Conservation (phyloP, 1,140 invertebrate genomes). For the Penaeus chinensis region DNA sequence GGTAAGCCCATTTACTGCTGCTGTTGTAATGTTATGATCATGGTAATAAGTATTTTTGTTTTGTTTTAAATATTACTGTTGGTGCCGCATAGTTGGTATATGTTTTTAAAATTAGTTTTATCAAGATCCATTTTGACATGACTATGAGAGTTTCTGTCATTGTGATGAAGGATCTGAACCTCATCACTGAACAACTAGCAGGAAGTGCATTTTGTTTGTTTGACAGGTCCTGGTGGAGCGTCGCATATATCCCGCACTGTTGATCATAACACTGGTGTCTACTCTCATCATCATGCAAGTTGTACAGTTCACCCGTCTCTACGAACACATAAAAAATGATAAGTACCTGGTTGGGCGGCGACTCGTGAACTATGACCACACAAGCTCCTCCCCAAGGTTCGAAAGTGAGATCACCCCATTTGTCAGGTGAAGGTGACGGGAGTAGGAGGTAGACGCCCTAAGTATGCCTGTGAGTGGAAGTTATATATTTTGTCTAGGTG, state of each 20-base stretch:
- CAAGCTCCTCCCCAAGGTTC: constrained; percentile 14
- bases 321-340: constrained; percentile 99
- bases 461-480: background rate
- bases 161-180: background rate
- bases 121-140: background rate
- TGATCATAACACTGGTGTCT: constrained; percentile 78
- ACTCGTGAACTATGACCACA: constrained; percentile 90
- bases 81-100: too few species aligned
- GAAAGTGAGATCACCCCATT: constrained; percentile 47
- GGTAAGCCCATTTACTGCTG: constrained; percentile 45
- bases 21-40: background rate
- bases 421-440: constrained; percentile 45
- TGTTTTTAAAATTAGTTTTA: too few species aligned
- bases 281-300: constrained; percentile 84
- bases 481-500: background rate
- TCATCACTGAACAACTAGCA: background rate
- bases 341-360: constrained; percentile 95
- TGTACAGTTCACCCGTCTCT: constrained; percentile 91
- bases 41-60: too few species aligned
- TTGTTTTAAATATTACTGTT: too few species aligned
- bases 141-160: background rate
- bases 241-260: constrained; percentile 90
- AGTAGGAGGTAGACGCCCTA: background rate
- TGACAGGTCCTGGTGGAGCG: constrained; percentile 68
- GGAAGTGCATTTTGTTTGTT: background rate